Conservation (phyloP, 2,113 vertebrate genomes). For the Scartelaos histophorus region DNA sequence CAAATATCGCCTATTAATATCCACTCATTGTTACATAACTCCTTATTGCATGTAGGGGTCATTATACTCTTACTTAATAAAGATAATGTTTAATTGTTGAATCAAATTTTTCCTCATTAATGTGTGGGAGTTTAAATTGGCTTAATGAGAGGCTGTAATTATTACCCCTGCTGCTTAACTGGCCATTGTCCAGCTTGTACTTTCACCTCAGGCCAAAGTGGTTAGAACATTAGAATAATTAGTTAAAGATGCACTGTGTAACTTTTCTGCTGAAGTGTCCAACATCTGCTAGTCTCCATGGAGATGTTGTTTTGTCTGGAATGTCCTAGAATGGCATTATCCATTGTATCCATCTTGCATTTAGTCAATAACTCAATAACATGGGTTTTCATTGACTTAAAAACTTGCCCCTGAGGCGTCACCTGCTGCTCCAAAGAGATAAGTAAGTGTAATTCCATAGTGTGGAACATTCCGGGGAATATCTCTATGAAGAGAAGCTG, state of each 20-base stretch:
- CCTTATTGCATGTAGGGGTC: background rate
- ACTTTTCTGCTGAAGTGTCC: no score
- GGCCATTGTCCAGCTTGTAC: background rate
- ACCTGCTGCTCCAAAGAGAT: no score
- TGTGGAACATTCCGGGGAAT: no score
- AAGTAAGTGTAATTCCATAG: no score
- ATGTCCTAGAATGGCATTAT: no score
- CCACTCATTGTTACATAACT: background rate
- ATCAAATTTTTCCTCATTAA: background rate
- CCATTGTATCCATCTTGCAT: background rate
- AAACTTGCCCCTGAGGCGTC: no score
- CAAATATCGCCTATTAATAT: no score
- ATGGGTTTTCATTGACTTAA: no score
- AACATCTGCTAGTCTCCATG: no score
- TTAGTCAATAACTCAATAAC: no score
- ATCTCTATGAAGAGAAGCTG: no score
- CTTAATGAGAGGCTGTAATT: background rate
- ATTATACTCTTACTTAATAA: background rate
- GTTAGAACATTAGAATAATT: background rate
- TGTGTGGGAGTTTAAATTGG: background rate
- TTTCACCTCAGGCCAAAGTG: background rate
- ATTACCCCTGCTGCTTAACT: background rate
- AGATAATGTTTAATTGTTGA: background rate
- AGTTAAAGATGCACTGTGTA: background rate
- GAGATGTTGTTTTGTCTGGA: no score